phyloP scores from a whole-genome alignment of 2,888 invertebrate species.

The Tachystola acroxantha region DNA sequence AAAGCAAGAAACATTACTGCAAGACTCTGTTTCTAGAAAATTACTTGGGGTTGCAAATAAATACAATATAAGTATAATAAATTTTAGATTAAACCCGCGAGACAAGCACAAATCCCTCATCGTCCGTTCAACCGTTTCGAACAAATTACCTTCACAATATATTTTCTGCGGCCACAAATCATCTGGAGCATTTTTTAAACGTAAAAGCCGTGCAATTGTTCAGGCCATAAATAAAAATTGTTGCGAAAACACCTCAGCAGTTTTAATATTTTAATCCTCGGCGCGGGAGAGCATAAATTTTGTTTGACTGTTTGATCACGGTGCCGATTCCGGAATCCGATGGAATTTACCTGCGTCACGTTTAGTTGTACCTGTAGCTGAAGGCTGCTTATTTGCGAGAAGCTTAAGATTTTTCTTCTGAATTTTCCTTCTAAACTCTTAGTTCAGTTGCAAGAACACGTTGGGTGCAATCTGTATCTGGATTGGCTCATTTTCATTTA shows the following conservation, averaged over 20 bases:
- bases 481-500: too few species aligned
- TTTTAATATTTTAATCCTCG: conserved; percentile 67
- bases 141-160: conserved; percentile 28
- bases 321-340: conserved; percentile 26
- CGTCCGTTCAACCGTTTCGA: conserved; percentile 17
- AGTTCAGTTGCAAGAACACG: not conserved
- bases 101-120: conserved; percentile 21
- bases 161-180: conserved; percentile 50
- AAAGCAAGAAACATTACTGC: too few species aligned
- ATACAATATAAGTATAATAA: conserved; percentile 33
- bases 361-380: conserved; percentile 6
- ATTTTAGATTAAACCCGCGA: conserved; percentile 29
- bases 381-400: not conserved
- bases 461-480: too few species aligned
- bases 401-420: not conserved
- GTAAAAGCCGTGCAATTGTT: conserved; percentile 49
- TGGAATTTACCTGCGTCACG: conserved; percentile 15
- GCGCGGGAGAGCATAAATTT: conserved; percentile 50
- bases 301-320: conserved; percentile 49
- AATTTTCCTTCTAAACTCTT: not conserved
- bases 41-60: too few species aligned
- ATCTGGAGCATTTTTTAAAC: conserved; percentile 38
- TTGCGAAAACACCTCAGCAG: conserved; percentile 62
- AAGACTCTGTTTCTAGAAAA: too few species aligned
- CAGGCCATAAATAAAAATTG: conserved; percentile 60